Evolutionary conservation across 64 coral and sea anemone genomes (phyloP), one percentile per base, ranked within the genome.

Genomic region (Montipora capricornis): DNA sequence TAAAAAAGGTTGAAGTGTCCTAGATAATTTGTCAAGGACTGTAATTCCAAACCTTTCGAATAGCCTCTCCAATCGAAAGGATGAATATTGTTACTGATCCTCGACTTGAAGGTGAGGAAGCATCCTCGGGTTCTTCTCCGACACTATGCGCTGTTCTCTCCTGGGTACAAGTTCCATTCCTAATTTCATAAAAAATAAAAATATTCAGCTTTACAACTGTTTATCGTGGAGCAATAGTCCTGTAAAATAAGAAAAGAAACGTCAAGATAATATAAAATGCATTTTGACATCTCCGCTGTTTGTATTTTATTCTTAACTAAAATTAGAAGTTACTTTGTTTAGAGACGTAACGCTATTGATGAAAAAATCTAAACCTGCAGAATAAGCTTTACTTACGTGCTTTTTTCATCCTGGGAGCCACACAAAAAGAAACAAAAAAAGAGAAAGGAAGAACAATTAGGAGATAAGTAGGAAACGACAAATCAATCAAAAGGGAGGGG

Each of bases 131-230:
- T 71, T 86, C 82, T 71, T 73, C 82, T 6, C 15, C 12, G 64
- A 73, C 66, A 44, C 47, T 22, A 49, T 50, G 64, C 66, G 71
- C 16, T 44, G 62, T 12, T 19, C 8, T 73, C 29, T 19, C n/a
- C 1, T 86, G 45, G 24, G 64, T n/a, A n/a, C 82, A 86, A 52
- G 76, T 19, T 49, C 82, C 82, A 86, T 86, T 86, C 20, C 82
- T 71, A 15, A 71, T 49, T 69, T 71, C 2, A 86, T 4, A 73
- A 86, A 70, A 70, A 50, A 20, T 0, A 57, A 6, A 9, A 44
- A 46, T 49, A 78, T 78, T 71, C 19, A 64, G 14, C 9, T 64
- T 64, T 64, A 4, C 15, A 64, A 64, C 8, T 12, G 61, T 64
- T 64, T 64, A 64, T 64, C 11, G 61, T 64, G 52, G 52, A 55